Percentiles rank a stretch among this genome's conserved stretches.
These are phyloP conservation scores for Mormyrus proboscirostris DNA, from an alignment of 2,797 vertebrate genomes.

Conservation along the genomic window DNA sequence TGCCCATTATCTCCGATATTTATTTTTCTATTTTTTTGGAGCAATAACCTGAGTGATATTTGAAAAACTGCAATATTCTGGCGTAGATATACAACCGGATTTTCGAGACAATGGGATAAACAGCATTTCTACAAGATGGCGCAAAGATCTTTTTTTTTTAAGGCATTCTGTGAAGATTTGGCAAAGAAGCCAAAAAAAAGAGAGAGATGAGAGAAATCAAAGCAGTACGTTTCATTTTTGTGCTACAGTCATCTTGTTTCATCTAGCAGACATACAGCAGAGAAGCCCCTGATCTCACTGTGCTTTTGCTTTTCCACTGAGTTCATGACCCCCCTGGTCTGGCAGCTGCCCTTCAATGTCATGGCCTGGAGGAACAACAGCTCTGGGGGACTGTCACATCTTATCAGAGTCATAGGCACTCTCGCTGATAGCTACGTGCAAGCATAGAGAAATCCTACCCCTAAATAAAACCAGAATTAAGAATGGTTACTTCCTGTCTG, in stretches of 20 bases:
- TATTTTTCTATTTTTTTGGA: neutral
- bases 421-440: neutral
- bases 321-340: neutral
- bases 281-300: neutral
- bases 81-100: neutral
- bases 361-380: neutral
- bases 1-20: neutral
- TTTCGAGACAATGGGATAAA: neutral
- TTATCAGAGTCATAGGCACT: neutral
- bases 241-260: neutral
- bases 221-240: neutral
- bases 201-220: neutral
- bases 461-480: neutral
- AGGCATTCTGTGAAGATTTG: neutral
- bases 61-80: neutral
- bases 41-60: neutral
- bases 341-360: neutral
- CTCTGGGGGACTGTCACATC: neutral
- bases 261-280: neutral
- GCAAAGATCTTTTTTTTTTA: neutral
- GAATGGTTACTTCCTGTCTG: neutral
- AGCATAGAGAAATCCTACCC: neutral
- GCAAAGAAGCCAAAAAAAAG: neutral
- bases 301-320: neutral
- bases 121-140: neutral